Evolutionary conservation across 2,113 vertebrate genomes (phyloP).

Genomic region (Pachycephala philippinensis): DNA sequence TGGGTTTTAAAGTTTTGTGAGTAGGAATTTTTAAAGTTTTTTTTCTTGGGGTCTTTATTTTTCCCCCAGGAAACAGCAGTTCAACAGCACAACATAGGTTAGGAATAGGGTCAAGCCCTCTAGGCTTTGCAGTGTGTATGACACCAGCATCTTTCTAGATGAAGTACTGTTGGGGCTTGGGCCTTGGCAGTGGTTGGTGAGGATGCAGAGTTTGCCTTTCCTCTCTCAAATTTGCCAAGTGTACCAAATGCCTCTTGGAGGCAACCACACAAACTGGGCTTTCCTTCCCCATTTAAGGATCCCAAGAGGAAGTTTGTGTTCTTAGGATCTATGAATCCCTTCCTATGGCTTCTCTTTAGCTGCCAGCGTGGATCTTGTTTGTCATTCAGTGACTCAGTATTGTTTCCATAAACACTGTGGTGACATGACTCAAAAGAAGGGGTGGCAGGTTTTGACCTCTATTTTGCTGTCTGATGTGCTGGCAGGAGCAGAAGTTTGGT

Average conservation of each 20-base stretch:
- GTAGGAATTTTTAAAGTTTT: not conserved
- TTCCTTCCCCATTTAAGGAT: not conserved
- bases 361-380: not conserved
- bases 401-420: not conserved
- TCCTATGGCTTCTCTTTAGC: not conserved
- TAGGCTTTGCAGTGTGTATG: not conserved
- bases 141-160: not conserved
- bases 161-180: not conserved
- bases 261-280: not conserved
- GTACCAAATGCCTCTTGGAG: fast-evolving
- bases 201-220: not conserved
- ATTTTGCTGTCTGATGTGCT: not conserved
- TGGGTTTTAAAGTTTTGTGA: not conserved
- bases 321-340: not conserved
- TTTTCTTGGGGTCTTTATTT: not conserved
- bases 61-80: not conserved
- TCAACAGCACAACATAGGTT: not conserved
- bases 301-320: not conserved
- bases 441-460: not conserved
- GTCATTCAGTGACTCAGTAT: not conserved
- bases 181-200: not conserved
- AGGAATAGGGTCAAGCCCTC: not conserved
- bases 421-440: not conserved
- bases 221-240: not conserved
- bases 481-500: not conserved